Evolutionary conservation across 2,113 vertebrate genomes (phyloP).

Genomic region (Australoheros scitulus): DNA sequence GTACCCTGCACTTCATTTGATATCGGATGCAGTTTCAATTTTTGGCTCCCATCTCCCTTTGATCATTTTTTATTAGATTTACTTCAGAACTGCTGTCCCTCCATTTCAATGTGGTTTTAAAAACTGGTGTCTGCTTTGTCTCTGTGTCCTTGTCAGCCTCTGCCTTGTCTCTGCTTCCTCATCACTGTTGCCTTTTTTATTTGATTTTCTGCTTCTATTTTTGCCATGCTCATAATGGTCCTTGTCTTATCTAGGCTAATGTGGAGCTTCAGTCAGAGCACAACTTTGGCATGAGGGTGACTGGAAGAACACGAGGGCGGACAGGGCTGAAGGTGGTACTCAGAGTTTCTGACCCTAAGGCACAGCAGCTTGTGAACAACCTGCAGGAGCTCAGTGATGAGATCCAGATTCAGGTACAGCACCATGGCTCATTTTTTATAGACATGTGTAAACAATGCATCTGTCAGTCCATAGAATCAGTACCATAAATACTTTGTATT

Average conservation of each 20-base stretch:
- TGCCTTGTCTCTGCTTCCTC: constrained; percentile 19
- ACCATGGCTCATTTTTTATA: not conserved
- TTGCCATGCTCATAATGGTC: constrained; percentile 24
- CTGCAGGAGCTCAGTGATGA: constrained; percentile 87
- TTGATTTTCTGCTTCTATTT: constrained; percentile 60
- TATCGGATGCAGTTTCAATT: constrained; percentile 28
- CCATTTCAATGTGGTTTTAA: constrained; percentile 32
- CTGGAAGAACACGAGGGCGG: constrained; percentile 84
- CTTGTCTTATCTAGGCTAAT: constrained; percentile 79
- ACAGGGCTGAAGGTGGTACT: constrained; percentile 91
- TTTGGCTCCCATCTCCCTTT: constrained; percentile 9
- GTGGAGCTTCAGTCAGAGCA: constrained; percentile 84
- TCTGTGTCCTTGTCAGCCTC: constrained; percentile 32
- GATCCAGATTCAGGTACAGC: constrained; percentile 91
- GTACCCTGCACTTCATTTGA: constrained; percentile 66
- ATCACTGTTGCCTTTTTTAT: constrained; percentile 41
- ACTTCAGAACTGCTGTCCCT: constrained; percentile 29
- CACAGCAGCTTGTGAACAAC: constrained; percentile 82
- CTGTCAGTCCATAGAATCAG: not conserved
- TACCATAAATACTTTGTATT: not conserved
- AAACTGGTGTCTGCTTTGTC: constrained; percentile 21
- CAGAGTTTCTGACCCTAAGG: constrained; percentile 74
- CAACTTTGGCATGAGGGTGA: constrained; percentile 92
- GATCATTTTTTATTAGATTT: constrained; percentile 54
- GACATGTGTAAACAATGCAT: not conserved